phyloP scores from a whole-genome alignment of 2,888 invertebrate genomes.

The Aproaerema taeniolella region DNA sequence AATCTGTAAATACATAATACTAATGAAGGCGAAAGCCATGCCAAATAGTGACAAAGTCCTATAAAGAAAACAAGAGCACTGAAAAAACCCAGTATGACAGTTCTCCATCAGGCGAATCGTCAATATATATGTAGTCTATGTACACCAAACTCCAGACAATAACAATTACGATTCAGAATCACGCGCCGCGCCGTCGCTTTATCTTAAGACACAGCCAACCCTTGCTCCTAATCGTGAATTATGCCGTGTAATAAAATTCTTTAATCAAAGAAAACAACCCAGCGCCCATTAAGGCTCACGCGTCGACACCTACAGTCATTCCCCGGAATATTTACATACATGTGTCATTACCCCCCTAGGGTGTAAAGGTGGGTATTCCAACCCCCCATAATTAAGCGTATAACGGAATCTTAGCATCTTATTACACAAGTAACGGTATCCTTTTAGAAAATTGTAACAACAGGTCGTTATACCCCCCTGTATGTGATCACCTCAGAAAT shows the following conservation, averaged over 20 bases:
- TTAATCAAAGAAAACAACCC: conserved; percentile 78
- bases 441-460: conserved; percentile 75
- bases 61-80: no score
- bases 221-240: conserved; percentile 77
- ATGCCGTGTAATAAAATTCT: conserved; percentile 75
- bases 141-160: conserved; percentile 32
- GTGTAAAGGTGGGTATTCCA: neutral
- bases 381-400: conserved; percentile 72
- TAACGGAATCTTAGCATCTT: conserved; percentile 77
- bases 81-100: no score
- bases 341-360: conserved; percentile 66
- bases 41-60: no score
- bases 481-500: conserved; percentile 62
- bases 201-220: conserved; percentile 64
- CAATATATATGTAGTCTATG: no score
- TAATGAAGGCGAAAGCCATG: no score
- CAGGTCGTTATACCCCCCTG: conserved; percentile 60
- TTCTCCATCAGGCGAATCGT: no score
- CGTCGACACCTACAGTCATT: conserved; percentile 72
- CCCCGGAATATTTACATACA: conserved; percentile 75
- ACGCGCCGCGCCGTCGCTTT: conserved; percentile 72
- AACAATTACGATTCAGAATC: conserved; percentile 73
- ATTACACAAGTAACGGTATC: conserved; percentile 76
- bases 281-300: conserved; percentile 69
- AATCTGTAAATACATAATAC: no score